Conservation (phyloP, 1,140 invertebrate genomes). For the Lordiphosa mommai region DNA sequence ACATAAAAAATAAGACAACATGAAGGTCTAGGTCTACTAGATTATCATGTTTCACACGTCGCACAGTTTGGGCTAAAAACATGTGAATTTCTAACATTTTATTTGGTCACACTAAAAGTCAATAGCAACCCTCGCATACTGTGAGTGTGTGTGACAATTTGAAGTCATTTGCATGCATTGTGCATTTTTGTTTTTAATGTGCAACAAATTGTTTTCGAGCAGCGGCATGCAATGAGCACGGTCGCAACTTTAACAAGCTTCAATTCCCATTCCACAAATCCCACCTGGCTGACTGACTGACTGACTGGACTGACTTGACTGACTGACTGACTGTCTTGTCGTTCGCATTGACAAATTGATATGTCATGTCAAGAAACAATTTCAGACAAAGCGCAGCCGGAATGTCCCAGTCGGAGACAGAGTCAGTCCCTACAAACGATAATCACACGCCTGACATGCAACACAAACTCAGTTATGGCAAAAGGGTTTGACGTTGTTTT, state of each 20-base stretch:
- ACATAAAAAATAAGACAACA: no score
- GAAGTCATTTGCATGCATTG: conserved; percentile 75
- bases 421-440: conserved; percentile 37
- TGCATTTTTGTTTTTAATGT: conserved; percentile 67
- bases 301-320: conserved; percentile 9
- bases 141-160: conserved; percentile 47
- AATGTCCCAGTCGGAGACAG: conserved; percentile 36
- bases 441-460: conserved; percentile 76
- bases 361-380: conserved; percentile 79
- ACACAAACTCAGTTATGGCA: conserved; percentile 33
- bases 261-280: neutral
- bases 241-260: conserved; percentile 38
- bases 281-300: neutral
- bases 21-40: no score
- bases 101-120: no score
- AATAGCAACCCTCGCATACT: no score
- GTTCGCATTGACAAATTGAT: conserved; percentile 76
- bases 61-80: no score
- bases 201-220: conserved; percentile 74
- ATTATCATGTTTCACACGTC: no score
- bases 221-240: conserved; percentile 47
- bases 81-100: no score
- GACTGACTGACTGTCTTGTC: conserved; percentile 40
- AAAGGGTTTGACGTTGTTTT: neutral
- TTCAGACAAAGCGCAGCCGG: conserved; percentile 66